Percentiles rank a stretch among this genome's conserved stretches.
Evolutionary conservation across 2,797 vertebrate species (phyloP).

Genomic region (Heteromormyrus szaboi): DNA sequence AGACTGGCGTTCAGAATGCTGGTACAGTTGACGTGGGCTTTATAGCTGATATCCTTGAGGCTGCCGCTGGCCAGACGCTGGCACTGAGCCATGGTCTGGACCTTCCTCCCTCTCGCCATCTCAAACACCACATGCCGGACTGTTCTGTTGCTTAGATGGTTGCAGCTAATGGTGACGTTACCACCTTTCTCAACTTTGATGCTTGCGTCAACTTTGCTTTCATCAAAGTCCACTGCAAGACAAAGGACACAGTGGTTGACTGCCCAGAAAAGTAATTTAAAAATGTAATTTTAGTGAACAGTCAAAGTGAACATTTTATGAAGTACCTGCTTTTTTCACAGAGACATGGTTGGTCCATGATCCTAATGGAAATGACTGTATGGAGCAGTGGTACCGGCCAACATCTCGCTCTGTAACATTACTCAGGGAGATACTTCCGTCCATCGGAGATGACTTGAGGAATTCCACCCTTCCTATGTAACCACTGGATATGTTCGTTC

Average conservation of each 20-base stretch:
- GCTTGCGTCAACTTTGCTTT: slow-evolving; percentile 6
- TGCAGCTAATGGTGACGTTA: slow-evolving; percentile 59
- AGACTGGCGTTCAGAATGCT: slow-evolving; percentile 42
- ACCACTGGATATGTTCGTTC: slow-evolving; percentile 31
- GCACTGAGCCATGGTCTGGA: slow-evolving; percentile 54
- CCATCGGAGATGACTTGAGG: slow-evolving; percentile 44
- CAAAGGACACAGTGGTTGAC: not conserved
- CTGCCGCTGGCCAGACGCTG: slow-evolving; percentile 36
- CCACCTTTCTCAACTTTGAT: slow-evolving; percentile 38
- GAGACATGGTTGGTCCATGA: slow-evolving; percentile 59
- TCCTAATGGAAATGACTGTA: slow-evolving; percentile 64
- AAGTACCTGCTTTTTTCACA: slow-evolving; percentile 68
- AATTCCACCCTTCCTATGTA: slow-evolving; percentile 63
- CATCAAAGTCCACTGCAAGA: slow-evolving; percentile 53
- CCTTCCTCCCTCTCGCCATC: slow-evolving; percentile 44
- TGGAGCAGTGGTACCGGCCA: slow-evolving; percentile 64
- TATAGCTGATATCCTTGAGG: slow-evolving; percentile 55
- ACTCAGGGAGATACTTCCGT: slow-evolving; percentile 62
- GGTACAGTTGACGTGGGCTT: slow-evolving; percentile 47
- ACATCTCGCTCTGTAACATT: slow-evolving; percentile 64
- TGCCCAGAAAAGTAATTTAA: not conserved
- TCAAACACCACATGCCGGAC: slow-evolving; percentile 56
- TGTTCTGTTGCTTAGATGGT: slow-evolving; percentile 33
- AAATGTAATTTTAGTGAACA: not conserved
- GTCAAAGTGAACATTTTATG: not conserved